Base-by-base conservation (phyloP, 2,888 invertebrate genomes). In the Bugula neritina region DNA sequence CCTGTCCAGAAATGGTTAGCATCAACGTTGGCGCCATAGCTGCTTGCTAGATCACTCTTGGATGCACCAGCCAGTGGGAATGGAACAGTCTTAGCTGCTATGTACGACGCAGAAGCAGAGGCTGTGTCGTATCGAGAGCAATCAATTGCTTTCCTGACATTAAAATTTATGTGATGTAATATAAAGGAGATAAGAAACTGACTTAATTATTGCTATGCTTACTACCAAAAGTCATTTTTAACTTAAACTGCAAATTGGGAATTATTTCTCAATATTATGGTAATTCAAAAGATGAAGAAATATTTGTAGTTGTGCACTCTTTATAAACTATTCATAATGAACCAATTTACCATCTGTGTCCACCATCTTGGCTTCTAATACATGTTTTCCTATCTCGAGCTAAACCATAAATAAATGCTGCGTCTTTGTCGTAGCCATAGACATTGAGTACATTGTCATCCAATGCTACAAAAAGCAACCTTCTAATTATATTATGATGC, bases 321-420 rank as follows among this genome's bases (percentile, higher is more conserved):
- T n/a, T n/a, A n/a, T n/a, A n/a, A n/a, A n/a, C n/a, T n/a, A n/a
- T n/a, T n/a, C n/a, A n/a, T n/a, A n/a, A n/a, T n/a, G n/a, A n/a
- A n/a, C n/a, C n/a, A n/a, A n/a, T n/a, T n/a, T n/a, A 63, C 63
- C 63, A 63, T 21, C 63, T 25, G 63, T 63, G 63, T 63, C 63
- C 63, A 31, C 27, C 31, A 63, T 63, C 63, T 34, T 63, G 21
- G 31, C 63, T 63, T 31, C 63, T 63, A 34, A 63, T 27, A 3
- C 13, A 13, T 13, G 31, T 17, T n/a, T 13, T 34, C 13, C 63
- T 21, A 31, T 63, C 63, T 63, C 63, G 27, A 13, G 63, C 27
- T 3, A 63, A 31, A 13, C 5, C 63, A 34, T 63, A 63, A 34
- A 63, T 10, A 5, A 13, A 21, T 5, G 21, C 34, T 21, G 63